Percentiles rank a stretch among this genome's conserved stretches.
These are phyloP conservation scores for Trochalopteron elliotii DNA, from an alignment of 2,113 vertebrate species.

Conservation along the genomic window DNA sequence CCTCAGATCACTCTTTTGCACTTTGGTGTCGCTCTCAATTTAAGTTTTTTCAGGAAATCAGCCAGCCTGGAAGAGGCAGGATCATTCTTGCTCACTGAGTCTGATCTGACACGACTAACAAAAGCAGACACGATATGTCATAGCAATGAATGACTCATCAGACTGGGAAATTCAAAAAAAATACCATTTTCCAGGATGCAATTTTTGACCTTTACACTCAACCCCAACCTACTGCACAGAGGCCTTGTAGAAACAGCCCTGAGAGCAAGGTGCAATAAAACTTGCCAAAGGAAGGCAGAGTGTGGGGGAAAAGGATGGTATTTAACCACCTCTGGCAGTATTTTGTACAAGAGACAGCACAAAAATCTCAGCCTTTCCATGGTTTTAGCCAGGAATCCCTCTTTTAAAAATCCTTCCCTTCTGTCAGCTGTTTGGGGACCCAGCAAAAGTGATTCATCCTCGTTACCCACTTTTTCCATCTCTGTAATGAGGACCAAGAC, in stretches of 20 bases:
- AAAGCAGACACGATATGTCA: constrained; percentile 65
- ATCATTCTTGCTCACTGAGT: constrained; percentile 52
- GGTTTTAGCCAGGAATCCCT: not conserved
- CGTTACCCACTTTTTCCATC: not conserved
- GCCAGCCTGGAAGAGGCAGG: constrained; percentile 6
- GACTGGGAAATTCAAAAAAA: constrained; percentile 6
- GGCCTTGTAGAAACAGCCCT: not conserved
- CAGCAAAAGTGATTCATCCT: constrained; percentile 12
- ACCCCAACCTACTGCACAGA: not conserved
- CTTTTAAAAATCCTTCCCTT: not conserved
- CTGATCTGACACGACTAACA: constrained; percentile 66
- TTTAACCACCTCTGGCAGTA: not conserved
- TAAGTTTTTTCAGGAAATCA: constrained; percentile 9
- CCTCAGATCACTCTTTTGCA: constrained; percentile 62
- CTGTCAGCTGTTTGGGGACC: not conserved
- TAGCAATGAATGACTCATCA: constrained; percentile 64
- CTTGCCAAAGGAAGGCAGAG: not conserved
- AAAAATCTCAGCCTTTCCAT: not conserved
- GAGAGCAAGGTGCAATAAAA: not conserved
- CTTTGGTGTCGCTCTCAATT: constrained; percentile 63
- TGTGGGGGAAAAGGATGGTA: not conserved
- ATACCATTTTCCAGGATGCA: not conserved
- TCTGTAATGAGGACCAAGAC: not conserved
- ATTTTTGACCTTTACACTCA: constrained; percentile 47
- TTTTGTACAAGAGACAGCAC: not conserved